A percentile compares a stretch with the other conserved stretches of the same genome.
These are phyloP conservation scores for Amblyopsis hoosieri DNA, from an alignment of 2,797 vertebrate species.

Conservation along the genomic window DNA sequence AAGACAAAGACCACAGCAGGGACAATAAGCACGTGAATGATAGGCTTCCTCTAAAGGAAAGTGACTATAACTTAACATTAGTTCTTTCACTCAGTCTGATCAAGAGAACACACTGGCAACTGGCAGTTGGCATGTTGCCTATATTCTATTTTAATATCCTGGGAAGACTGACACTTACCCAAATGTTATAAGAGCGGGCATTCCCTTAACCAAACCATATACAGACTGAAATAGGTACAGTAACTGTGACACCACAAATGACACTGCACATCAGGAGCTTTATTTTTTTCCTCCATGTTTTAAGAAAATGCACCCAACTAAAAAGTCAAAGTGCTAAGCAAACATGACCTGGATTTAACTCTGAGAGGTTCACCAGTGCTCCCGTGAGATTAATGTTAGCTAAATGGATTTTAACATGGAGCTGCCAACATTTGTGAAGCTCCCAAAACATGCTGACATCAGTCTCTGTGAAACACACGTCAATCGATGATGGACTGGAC, in stretches of 20 bases:
- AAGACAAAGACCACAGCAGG: conserved; percentile 66
- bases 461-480: conserved; percentile 61
- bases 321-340: conserved; percentile 31
- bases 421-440: conserved; percentile 62
- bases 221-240: conserved; percentile 47
- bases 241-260: conserved; percentile 56
- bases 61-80: no score
- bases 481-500: conserved; percentile 42
- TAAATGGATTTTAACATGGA: conserved; percentile 57
- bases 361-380: conserved; percentile 20
- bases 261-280: conserved; percentile 43
- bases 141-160: conserved; percentile 30
- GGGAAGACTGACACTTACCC: conserved; percentile 39
- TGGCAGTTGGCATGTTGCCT: no score
- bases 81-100: no score
- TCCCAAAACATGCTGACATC: conserved; percentile 67
- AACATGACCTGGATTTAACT: conserved; percentile 49
- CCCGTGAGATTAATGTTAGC: conserved; percentile 62
- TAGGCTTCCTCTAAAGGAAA: no score
- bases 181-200: conserved; percentile 41
- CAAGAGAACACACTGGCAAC: no score
- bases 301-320: conserved; percentile 51
- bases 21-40: no score
- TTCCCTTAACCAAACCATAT: conserved; percentile 45
- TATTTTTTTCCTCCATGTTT: conserved; percentile 59